Percentiles rank a stretch among this genome's conserved stretches.
Conservation (phyloP, 1,140 invertebrate genomes). For the Thaumatotibia leucotreta region DNA sequence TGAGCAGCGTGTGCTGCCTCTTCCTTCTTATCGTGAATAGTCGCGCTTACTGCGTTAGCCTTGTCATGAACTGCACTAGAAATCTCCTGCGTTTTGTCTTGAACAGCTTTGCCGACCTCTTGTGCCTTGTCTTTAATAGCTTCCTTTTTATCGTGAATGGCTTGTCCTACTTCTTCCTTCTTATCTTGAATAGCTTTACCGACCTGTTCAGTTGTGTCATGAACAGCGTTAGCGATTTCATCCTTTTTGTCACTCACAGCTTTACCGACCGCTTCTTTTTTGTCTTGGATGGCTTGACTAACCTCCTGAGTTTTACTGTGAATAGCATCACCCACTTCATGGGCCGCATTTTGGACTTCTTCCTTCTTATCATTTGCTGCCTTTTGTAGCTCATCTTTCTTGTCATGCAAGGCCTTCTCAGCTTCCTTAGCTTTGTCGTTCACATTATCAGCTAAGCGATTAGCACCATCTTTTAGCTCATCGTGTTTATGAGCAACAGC, state of each 20-base stretch:
- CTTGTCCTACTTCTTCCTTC: conserved; percentile 1
- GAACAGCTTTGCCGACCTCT: neutral
- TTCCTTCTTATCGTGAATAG: conserved; percentile 36
- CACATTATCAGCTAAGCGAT: conserved; percentile 33
- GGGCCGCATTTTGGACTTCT: conserved; percentile 21
- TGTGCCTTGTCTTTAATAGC: conserved; percentile 15
- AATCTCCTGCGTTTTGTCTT: conserved; percentile 16
- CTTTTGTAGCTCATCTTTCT: conserved; percentile 15
- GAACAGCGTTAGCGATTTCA: conserved; percentile 6
- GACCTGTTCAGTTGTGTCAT: conserved; percentile 13
- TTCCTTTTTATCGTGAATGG: conserved; percentile 13
- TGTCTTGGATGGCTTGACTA: conserved; percentile 24
- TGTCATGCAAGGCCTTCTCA: neutral
- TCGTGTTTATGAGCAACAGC: conserved; percentile 44
- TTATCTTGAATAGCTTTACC: conserved; percentile 2
- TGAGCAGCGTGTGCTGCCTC: conserved; percentile 29
- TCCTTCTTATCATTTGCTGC: conserved; percentile 18
- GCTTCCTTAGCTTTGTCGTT: conserved; percentile 9
- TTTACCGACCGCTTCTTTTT: conserved; percentile 20
- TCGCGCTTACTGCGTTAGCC: conserved; percentile 28
- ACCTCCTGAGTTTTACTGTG: conserved; percentile 22
- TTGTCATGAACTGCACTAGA: conserved; percentile 31
- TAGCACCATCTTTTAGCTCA: conserved; percentile 45
- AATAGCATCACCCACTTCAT: conserved; percentile 19
- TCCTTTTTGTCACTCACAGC: conserved; percentile 4